These are phyloP conservation scores for Drosophila setifemur DNA, from an alignment of 1,140 invertebrate genomes.

Conservation along the genomic window DNA sequence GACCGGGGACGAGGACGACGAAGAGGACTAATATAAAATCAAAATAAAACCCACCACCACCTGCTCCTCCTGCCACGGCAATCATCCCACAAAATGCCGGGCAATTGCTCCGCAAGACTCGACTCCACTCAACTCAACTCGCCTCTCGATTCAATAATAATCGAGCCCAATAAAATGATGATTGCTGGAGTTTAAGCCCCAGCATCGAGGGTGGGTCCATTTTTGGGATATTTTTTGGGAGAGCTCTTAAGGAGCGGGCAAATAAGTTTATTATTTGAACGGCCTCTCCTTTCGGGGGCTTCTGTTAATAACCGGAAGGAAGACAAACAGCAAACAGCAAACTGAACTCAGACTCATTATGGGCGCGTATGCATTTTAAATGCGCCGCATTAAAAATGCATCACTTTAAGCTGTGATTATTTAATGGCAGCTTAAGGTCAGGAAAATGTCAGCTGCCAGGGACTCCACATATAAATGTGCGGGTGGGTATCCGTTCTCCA, in stretches of 20 bases:
- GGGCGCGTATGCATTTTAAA: slow-evolving; percentile 39
- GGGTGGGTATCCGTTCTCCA: too few relatives aligned
- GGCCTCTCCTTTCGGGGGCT: slow-evolving; percentile 3
- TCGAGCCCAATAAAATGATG: slow-evolving; percentile 74
- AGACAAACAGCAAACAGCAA: slow-evolving; percentile 9
- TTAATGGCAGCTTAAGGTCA: slow-evolving; percentile 58
- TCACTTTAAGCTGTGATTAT: slow-evolving; percentile 54
- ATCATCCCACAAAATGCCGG: slow-evolving; percentile 19
- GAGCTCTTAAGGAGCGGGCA: too few relatives aligned
- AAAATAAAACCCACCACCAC: slow-evolving; percentile 46
- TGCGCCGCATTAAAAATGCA: slow-evolving; percentile 52
- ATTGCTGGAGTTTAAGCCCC: slow-evolving; percentile 53
- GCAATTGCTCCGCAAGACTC: slow-evolving; percentile 22
- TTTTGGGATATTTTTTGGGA: background rate
- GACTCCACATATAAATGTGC: background rate
- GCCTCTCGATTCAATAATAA: slow-evolving; percentile 74
- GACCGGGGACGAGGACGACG: background rate
- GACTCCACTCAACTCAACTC: too few relatives aligned
- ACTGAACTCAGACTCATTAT: slow-evolving; percentile 45
- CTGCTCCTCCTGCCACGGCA: background rate
- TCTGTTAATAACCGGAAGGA: slow-evolving; percentile 50
- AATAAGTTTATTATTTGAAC: background rate
- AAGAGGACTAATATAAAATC: slow-evolving; percentile 35
- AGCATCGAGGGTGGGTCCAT: background rate
- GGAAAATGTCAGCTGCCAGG: slow-evolving; percentile 35